Percentiles rank a stretch among this genome's conserved stretches.
These are phyloP conservation scores for Climacteris rufus DNA, from an alignment of 2,113 vertebrate species.

Conservation along the genomic window DNA sequence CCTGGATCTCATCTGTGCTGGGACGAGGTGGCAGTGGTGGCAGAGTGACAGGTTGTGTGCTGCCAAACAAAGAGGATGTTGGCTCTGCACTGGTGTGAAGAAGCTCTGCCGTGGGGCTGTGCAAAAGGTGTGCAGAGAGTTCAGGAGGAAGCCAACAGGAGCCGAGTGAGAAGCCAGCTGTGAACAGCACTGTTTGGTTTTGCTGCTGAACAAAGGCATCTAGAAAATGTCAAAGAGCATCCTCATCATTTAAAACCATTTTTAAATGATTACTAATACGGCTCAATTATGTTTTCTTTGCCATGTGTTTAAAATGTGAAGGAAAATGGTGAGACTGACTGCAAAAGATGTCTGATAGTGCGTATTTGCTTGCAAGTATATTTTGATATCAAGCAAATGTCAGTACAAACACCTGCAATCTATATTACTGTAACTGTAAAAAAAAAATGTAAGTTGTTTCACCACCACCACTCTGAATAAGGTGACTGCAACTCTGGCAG, in stretches of 20 bases:
- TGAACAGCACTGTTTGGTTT: neutral
- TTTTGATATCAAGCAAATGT: conserved; percentile 1
- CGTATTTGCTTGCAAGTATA: neutral
- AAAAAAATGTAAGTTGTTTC: neutral
- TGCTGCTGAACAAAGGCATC: neutral
- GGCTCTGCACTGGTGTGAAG: neutral
- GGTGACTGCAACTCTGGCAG: neutral
- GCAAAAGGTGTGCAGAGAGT: neutral
- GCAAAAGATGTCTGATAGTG: neutral
- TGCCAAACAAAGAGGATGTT: neutral
- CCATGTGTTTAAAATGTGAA: neutral
- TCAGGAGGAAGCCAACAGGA: neutral
- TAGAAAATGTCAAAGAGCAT: neutral
- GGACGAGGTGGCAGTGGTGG: neutral
- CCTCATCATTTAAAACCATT: neutral
- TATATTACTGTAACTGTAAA: neutral
- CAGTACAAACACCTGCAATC: conserved; percentile 18
- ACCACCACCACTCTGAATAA: neutral
- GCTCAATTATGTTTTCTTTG: neutral
- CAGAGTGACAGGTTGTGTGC: neutral
- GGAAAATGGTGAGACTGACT: neutral
- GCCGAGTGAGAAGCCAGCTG: neutral
- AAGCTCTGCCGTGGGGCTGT: neutral
- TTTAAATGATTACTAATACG: neutral
- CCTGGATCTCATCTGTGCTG: neutral